Conservation (phyloP, 2,888 invertebrate genomes). For the Siphonodentalium dalli region DNA sequence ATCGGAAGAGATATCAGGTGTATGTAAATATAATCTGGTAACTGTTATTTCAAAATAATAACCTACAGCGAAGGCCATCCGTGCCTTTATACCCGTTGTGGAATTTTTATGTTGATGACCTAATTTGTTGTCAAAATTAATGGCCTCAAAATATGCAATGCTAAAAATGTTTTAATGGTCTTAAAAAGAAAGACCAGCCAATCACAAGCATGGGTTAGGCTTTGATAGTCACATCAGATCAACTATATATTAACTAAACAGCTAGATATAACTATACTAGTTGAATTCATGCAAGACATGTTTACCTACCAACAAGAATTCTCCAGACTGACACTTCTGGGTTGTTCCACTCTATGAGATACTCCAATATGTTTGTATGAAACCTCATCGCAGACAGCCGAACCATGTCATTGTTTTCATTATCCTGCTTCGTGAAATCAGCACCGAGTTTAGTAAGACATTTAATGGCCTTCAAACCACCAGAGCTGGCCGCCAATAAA, state of each 20-base stretch:
- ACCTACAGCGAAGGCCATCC: too few species aligned
- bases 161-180: slow-evolving; percentile 1
- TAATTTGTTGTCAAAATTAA: too few species aligned
- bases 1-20: too few species aligned
- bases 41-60: too few species aligned
- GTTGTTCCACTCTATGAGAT: slow-evolving; percentile 59
- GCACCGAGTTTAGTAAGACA: slow-evolving; percentile 58
- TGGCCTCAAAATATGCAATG: too few species aligned
- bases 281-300: not conserved
- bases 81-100: too few species aligned
- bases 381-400: slow-evolving; percentile 60
- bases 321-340: slow-evolving; percentile 60
- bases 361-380: slow-evolving; percentile 63
- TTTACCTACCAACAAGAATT: slow-evolving; percentile 58
- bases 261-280: not conserved
- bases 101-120: too few species aligned
- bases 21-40: too few species aligned
- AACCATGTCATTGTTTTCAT: slow-evolving; percentile 57
- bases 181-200: too few species aligned
- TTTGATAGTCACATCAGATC: too few species aligned
- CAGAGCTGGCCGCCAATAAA: slow-evolving; percentile 62
- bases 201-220: too few species aligned
- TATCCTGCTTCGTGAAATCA: slow-evolving; percentile 49
- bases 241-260: too few species aligned
- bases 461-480: slow-evolving; percentile 58